Evolutionary conservation across 2,888 invertebrate species (phyloP), one percentile per base, ranked within the genome.

Genomic region (Phengaris arion): DNA sequence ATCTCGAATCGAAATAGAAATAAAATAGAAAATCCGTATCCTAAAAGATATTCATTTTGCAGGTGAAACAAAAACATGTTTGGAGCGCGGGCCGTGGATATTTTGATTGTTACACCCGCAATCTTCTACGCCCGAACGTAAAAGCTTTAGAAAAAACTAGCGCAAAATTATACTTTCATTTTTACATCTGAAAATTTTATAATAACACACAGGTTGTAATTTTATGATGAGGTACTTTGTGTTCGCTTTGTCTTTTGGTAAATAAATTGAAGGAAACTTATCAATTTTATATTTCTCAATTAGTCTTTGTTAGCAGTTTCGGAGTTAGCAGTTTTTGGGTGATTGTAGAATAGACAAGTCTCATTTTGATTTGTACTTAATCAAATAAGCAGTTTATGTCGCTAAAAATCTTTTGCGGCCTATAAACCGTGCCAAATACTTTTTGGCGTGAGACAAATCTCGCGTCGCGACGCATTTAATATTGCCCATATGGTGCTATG

Each of bases 61-160:
- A 64, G 64, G 64, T 45, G 64, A 64, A 64, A 64, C 64, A 64
- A 64, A 64, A 64, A 64, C 64, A 64, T 64, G 64, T 64, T 64
- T 64, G 64, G 64, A 64, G 64, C 64, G 12, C 13, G 35, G 35
- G 35, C 35, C 64, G 64, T 64, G 64, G 35, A 64, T 45, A 64
- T 64, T 64, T 45, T 64, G 35, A 35, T 64, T 64, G 64, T 64
- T 13, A 64, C 64, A 45, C 64, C 64, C 35, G 64, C 64, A 64
- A 64, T 64, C 64, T 64, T 45, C 64, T 64, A 6, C 64, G 12
- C 64, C 64, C 35, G 52, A 52, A 52, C 10, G 64, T 64, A 35
- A 64, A 64, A 64, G 64, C 64, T 64, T 64, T 64, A 64, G 64
- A 45, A 45, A 64, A 64, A 64, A 64, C 64, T 64, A 64, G 64